These are phyloP conservation scores for Fistularia tabacaria DNA, from an alignment of 2,797 vertebrate species.

Conservation along the genomic window DNA sequence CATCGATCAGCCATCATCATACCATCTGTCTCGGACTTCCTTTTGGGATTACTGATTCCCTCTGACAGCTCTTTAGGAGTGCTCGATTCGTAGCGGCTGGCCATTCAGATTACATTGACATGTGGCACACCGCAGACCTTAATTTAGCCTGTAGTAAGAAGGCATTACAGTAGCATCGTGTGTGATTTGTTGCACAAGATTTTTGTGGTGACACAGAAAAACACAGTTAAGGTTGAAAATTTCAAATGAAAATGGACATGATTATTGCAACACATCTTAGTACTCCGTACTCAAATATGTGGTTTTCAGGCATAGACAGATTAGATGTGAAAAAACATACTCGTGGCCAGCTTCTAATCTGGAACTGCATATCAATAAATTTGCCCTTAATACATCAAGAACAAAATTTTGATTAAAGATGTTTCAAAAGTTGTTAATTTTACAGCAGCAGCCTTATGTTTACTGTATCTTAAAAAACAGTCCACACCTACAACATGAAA, in stretches of 20 bases:
- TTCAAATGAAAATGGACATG: neutral
- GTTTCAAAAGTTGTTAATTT: no score
- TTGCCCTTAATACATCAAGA: no score
- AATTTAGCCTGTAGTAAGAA: slow-evolving; percentile 4
- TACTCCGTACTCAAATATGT: no score
- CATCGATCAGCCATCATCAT: slow-evolving; percentile 68
- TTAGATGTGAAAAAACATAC: no score
- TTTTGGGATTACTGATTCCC: slow-evolving; percentile 71
- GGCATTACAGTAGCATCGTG: neutral
- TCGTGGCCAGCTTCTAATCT: no score
- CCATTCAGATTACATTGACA: slow-evolving; percentile 58
- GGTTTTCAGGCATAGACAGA: no score
- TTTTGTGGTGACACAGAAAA: neutral
- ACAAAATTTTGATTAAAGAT: no score
- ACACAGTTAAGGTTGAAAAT: neutral
- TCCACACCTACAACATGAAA: neutral
- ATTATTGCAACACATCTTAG: no score
- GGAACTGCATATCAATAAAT: no score
- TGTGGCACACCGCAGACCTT: slow-evolving; percentile 38
- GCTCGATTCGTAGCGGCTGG: slow-evolving; percentile 43
- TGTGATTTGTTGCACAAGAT: neutral
- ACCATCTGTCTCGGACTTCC: slow-evolving; percentile 72
- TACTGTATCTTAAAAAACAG: neutral
- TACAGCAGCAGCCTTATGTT: no score
- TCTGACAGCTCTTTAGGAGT: slow-evolving; percentile 64